Base-by-base conservation (phyloP, 2,888 invertebrate species). In the Scrobipalpa atriplicella region DNA sequence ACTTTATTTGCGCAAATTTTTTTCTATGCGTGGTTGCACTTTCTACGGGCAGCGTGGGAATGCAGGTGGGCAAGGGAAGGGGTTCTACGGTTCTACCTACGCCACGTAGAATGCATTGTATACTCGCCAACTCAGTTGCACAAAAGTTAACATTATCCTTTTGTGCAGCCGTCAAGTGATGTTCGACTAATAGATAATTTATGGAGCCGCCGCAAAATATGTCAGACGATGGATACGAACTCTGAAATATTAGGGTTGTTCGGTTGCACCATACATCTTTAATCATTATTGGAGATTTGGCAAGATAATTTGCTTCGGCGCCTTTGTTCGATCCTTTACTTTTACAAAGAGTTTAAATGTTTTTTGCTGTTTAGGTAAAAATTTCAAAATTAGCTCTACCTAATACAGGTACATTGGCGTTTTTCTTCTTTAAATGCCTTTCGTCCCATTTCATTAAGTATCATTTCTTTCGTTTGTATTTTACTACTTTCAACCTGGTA, bases 1-100 rank as follows among this genome's bases (percentile, higher is more conserved):
- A 84, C 83, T 84, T 82, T 86, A 82, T 89, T 92, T 92, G 90
- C 90, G 88, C 91, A 91, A 86, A 79, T 65, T 85, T 89, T 90
- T 69, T 87, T 69, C 72, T 66, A 79, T 80, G 75, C 79, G 78
- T 80, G 76, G 80, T 77, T 81, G 80, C 79, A 90, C 92, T 92
- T 92, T 92, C 92, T 90, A 88, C 76, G 72, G 67, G 71, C 74
- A 85, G 83, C 92, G 92, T 92, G 92, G 92, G 92, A 91, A 92
- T 85, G 92, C 92, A 92, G 90, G 92, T 92, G 92, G 79, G 85
- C 89, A 91, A 91, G 91, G 91, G 85, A 89, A 91, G 90, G 91
- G 91, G 92, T 90, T 91, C 83, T 80, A 76, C 80, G 91, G 91
- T 89, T 90, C 84, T 81, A 77, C 81, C 78, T 71, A 67, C 75